Base-by-base conservation (phyloP, 2,113 vertebrate genomes). In the Alosa alosa region DNA sequence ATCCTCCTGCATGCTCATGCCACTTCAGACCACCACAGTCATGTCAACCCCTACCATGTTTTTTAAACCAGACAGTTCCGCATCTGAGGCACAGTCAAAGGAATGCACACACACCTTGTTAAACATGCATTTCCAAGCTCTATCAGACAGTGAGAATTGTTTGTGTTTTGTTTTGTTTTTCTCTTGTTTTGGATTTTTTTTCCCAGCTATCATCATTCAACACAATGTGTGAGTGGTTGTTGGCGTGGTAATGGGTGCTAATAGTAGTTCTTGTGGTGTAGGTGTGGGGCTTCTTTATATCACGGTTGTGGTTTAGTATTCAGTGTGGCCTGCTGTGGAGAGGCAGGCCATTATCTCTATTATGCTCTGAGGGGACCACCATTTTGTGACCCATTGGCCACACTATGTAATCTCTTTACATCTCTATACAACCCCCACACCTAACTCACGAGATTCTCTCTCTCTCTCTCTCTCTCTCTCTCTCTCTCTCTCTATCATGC, bases 381-480 rank as follows among this genome's bases (percentile, higher is more conserved):
- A 75, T 75, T 75, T 75, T 75, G 68, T 75, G 68, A 75, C 68
- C 68, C 68, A 9, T 36, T 25, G 25, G 68, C 22, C n/a, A 8
- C 68, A 36, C 68, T 75, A 75, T 36, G 13, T 25, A 31, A 39
- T 31, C 25, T 75, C 68, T 36, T 75, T 75, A 75, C 68, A 75
- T 75, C 68, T 36, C 8, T 20, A 57, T 57, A 17, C 55, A 25
- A 8, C n/a, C 60, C 60, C 60, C 60, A 50, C 52, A 17, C 11
- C 68, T 15, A 39, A 75, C 68, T 75, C 68, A 36, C 8, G 20
- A 64, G 2, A n/a, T 64, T 4, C 22, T 64, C 60, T 9, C 22
- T 64, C 6, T n/a, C 1, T 45, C 72, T 31, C 39, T 57, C 49
- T 25, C 47, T 84, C 50, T 84, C n/a, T 20, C 85, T 89, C n/a